These are phyloP conservation scores for Phallusia fumigata DNA, from an alignment of 23 tunicate genomes.

Conservation along the genomic window DNA sequence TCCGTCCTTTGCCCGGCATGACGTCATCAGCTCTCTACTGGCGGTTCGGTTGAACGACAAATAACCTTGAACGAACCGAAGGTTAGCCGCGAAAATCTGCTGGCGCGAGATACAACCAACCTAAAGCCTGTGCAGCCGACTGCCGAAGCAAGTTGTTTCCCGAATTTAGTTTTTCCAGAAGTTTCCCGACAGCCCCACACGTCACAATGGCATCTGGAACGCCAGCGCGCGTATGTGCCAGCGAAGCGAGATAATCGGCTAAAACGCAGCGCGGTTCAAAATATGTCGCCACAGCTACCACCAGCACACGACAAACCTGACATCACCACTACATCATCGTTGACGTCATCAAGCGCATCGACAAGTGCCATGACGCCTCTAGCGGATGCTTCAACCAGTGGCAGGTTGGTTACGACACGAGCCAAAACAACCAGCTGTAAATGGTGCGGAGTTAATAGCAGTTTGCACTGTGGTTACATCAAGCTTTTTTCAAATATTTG, in stretches of 20 bases:
- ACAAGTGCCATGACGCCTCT: constrained; percentile 78
- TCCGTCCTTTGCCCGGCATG: constrained; percentile 48
- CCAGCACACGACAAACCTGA: constrained; percentile 37
- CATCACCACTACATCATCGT: constrained; percentile 36
- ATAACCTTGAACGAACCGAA: constrained; percentile 41
- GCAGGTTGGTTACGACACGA: constrained; percentile 39
- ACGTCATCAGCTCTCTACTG: constrained; percentile 68
- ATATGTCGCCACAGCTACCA: too few species aligned
- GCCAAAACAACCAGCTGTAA: constrained; percentile 74
- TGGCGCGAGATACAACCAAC: too few species aligned
- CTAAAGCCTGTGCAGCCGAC: constrained; percentile 69
- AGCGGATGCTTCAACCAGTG: constrained; percentile 75
- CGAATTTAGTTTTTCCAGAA: constrained; percentile 34
- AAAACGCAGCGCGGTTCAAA: not conserved
- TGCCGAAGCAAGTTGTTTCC: constrained; percentile 34
- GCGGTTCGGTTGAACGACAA: constrained; percentile 84
- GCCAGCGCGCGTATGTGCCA: constrained; percentile 82
- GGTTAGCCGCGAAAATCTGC: too few species aligned
- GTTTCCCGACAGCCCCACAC: constrained; percentile 55
- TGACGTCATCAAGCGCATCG: constrained; percentile 26
- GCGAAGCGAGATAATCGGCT: constrained; percentile 73
- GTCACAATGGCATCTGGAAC: constrained; percentile 85
- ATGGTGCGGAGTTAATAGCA: not conserved
- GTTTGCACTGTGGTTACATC: too few species aligned
- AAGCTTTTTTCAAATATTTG: too few species aligned